Conservation (phyloP, 2,797 vertebrate species). For the Pelochelys cantorii region DNA sequence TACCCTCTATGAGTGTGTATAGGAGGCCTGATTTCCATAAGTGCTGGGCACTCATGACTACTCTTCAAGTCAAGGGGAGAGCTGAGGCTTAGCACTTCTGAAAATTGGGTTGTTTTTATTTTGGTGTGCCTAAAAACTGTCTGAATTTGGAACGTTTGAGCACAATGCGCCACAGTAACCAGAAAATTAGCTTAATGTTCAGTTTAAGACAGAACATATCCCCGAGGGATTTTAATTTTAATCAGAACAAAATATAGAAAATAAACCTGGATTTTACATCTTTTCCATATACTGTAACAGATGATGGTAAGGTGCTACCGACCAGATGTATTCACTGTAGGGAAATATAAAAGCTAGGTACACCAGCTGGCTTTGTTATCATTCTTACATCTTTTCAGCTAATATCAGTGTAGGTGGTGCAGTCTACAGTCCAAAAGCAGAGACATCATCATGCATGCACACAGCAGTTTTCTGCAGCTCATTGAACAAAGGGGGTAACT, state of each 20-base stretch:
- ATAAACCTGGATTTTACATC: slow-evolving; percentile 64
- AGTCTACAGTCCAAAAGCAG: neutral
- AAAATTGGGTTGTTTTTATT: slow-evolving; percentile 19
- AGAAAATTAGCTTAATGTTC: slow-evolving; percentile 58
- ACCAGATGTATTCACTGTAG: slow-evolving; percentile 36
- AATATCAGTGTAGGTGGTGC: neutral
- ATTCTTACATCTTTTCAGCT: neutral
- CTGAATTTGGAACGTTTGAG: neutral
- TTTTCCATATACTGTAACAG: slow-evolving; percentile 30
- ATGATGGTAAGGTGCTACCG: slow-evolving; percentile 47
- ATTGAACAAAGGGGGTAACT: neutral
- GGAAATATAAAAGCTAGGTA: slow-evolving; percentile 4
- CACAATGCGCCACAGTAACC: neutral
- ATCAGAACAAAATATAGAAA: slow-evolving; percentile 61
- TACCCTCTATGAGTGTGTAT: slow-evolving; percentile 1
- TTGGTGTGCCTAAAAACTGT: neutral
- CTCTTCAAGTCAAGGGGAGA: slow-evolving; percentile 54
- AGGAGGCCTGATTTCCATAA: slow-evolving; percentile 5
- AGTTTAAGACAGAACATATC: slow-evolving; percentile 53
- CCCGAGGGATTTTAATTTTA: slow-evolving; percentile 56
- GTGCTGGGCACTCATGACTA: slow-evolving; percentile 38
- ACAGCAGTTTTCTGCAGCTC: neutral
- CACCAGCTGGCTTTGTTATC: rapidly evolving
- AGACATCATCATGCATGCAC: neutral
- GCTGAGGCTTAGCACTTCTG: slow-evolving; percentile 58